phyloP scores from a whole-genome alignment of 1,140 invertebrate genomes.

The Neodiprion pinetum region DNA sequence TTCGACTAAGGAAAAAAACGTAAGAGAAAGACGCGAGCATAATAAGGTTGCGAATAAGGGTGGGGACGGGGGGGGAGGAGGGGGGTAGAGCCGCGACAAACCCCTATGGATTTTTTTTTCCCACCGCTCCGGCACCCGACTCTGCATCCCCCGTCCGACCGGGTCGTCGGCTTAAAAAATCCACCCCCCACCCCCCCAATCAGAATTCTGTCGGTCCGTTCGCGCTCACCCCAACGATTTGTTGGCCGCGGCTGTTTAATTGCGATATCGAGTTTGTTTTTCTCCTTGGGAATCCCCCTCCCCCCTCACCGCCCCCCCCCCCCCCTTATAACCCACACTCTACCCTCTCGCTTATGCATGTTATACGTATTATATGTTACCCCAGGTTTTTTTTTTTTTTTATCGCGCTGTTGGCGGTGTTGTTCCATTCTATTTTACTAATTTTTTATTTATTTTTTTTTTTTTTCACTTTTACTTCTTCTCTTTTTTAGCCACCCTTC shows the following conservation, averaged over 20 bases:
- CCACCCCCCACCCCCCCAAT: conserved; percentile 44
- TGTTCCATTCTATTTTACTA: conserved; percentile 10
- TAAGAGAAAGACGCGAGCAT: conserved; percentile 13
- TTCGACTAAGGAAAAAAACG: background rate
- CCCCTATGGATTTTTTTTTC: conserved; percentile 60
- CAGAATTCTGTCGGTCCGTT: background rate
- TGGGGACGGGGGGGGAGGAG: conserved; percentile 29
- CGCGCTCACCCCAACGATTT: conserved; percentile 38
- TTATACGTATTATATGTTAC: background rate
- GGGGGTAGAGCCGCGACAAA: too few relatives aligned
- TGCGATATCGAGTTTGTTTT: conserved; percentile 50
- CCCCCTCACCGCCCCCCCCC: too few relatives aligned
- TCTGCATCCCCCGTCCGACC: conserved; percentile 24
- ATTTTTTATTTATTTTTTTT: conserved; percentile 1
- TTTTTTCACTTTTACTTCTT: conserved; percentile 27
- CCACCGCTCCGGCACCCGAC: conserved; percentile 42
- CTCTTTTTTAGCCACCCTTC: conserved; percentile 17
- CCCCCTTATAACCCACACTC: too few relatives aligned
- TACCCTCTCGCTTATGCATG: background rate
- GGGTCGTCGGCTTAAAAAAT: conserved; percentile 48
- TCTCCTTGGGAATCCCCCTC: background rate
- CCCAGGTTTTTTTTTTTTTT: background rate
- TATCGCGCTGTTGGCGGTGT: conserved; percentile 11
- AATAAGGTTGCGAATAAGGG: conserved; percentile 28
- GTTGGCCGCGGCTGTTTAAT: conserved; percentile 56